phyloP scores from a whole-genome alignment of 2,888 invertebrate species.

The Bhutanitis thaidina region DNA sequence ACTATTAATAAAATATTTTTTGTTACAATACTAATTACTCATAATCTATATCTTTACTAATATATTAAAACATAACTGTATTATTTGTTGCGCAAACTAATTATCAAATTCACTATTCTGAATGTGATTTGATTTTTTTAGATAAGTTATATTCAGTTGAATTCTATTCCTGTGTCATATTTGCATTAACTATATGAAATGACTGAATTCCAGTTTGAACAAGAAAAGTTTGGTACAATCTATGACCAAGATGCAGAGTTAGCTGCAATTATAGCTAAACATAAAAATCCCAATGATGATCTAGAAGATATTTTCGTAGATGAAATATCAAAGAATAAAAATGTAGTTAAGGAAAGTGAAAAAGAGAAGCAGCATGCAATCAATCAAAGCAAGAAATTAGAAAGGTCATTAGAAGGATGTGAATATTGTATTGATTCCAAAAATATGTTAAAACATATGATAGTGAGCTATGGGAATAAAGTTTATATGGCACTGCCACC shows the following conservation, averaged over 20 bases:
- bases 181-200: too few species aligned
- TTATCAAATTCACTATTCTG: too few species aligned
- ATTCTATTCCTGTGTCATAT: too few species aligned
- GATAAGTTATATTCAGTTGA: too few species aligned
- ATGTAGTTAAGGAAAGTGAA: conserved; percentile 80
- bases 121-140: too few species aligned
- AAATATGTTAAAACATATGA: conserved; percentile 89
- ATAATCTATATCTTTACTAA: too few species aligned
- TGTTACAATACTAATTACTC: too few species aligned
- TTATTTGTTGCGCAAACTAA: too few species aligned
- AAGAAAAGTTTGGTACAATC: conserved; percentile 88
- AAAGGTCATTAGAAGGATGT: conserved; percentile 89
- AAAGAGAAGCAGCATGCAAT: conserved; percentile 84
- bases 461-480: conserved; percentile 89
- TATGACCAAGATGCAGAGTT: conserved; percentile 91
- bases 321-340: conserved; percentile 84
- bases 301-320: conserved; percentile 92
- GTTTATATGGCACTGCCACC: conserved; percentile 92
- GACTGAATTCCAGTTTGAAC: conserved; percentile 79
- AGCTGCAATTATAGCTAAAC: conserved; percentile 84
- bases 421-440: conserved; percentile 89
- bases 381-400: conserved; percentile 84
- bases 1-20: too few species aligned
- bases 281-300: conserved; percentile 84
- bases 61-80: too few species aligned